Evolutionary conservation across 2,888 invertebrate species (phyloP), one percentile per base, ranked within the genome.

Genomic region (Andrena trimmerana): DNA sequence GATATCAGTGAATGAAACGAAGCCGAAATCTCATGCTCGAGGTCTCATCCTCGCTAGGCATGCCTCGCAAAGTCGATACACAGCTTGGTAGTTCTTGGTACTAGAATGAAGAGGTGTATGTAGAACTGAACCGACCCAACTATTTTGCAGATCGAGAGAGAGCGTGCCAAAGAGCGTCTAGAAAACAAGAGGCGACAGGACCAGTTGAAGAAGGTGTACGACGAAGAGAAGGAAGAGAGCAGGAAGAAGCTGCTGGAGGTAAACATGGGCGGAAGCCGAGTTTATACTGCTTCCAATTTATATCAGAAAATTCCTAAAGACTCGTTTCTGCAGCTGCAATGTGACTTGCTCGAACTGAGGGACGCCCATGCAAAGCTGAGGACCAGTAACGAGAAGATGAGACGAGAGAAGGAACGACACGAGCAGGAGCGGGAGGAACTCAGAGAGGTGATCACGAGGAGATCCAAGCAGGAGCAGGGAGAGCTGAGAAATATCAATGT

Each of bases 311-410:
- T 42, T 42, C 16, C 16, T 42, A 4, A 16, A 42, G 48, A 27
- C 50, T 60, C 10, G 8, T 54, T 62, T 29, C 54, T 83, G 62
- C 54, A 98, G 94, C 93, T 98, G 65, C 98, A 98, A 93, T 97
- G 97, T 92, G 98, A 98, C 94, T 94, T 98, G 63, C 94, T 98
- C 71, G 98, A 98, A 94, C 94, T 98, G 70, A 95, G 98, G 33
- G 98, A 98, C 94, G 98, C 98, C 27, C 98, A 98, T 93, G 98
- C 98, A 2, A 98, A 98, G 93, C 94, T 98, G 85, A 95, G 98
- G 76, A 98, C 98, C 4, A 97, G 98, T 36, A 98, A 98, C 93
- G 98, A 98, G 92, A 98, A 98, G 92, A 95, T 98, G 85, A 95
- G 98, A 68, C 95, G 98, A 52, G 98, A 98, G 94, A 97, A 98